Evolutionary conservation across 1,140 invertebrate species (phyloP), one percentile per base, ranked within the genome.

Genomic region (Idris sp.): DNA sequence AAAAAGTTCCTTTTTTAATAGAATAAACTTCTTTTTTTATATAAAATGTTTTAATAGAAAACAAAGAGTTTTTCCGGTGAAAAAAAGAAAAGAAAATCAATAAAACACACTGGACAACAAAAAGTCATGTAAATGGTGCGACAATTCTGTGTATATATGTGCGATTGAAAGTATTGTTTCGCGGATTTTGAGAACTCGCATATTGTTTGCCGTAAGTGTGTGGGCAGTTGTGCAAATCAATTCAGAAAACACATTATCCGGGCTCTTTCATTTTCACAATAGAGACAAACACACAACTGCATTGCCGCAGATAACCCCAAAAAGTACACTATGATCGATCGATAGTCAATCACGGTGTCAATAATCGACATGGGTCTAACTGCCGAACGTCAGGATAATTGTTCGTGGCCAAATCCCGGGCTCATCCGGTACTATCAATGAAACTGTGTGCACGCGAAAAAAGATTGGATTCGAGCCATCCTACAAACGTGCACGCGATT

Each of bases 321-420:
- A 53, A 61, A 65, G 64, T 35, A 35, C 16, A 61, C 5, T 1
- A 22, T 13, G 54, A 4, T 8, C 48, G 61, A 75, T 75, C 72
- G 62, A 75, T 75, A 72, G 36, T 41, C 61, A 74, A 74, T 77
- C 72, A 71, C 44, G 26, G 51, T 61, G 72, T 78, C 72, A 78
- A 72, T 78, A 75, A 75, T 72, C 58, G 61, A 64, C 59, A 43
- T 61, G 14, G 43, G 48, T 46, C 44, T 30, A 48, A 49, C 73
- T 36, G 43, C 25, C 36, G 51, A 78, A 65, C 61, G 61, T 72
- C 43, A 51, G 38, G 51, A 68, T 78, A 78, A 78, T 78, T 78
- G 72, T 78, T 49, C 49, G 54, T 31, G 51, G 72, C 49, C 46
- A 56, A 49, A 33, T 38, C 16, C 19, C 31, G 25, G 26, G 54